Percentiles rank a stretch among this genome's conserved stretches.
These are phyloP conservation scores for Malurus cyaneus DNA, from an alignment of 2,113 vertebrate genomes.

Conservation along the genomic window DNA sequence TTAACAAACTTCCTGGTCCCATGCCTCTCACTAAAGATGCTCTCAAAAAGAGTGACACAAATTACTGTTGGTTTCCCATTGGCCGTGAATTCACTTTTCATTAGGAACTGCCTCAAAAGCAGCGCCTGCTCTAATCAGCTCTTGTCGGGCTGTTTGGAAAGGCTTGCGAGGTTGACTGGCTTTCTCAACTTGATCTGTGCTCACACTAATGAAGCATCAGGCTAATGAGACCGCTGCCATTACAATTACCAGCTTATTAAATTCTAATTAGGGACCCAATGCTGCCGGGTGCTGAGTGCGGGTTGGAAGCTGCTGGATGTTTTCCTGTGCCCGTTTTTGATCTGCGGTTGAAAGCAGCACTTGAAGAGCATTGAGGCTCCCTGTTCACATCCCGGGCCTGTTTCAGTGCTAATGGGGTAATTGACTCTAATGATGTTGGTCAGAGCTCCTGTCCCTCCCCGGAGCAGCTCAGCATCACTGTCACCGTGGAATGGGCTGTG, in stretches of 20 bases:
- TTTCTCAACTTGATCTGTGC: slow-evolving; percentile 45
- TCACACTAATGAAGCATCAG: slow-evolving; percentile 38
- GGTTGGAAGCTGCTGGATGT: not conserved
- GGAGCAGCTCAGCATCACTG: not conserved
- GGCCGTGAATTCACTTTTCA: not conserved
- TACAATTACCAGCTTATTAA: slow-evolving; percentile 55
- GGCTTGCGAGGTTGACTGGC: slow-evolving; percentile 30
- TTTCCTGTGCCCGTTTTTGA: not conserved
- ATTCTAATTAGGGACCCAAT: slow-evolving; percentile 47
- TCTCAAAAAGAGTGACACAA: slow-evolving; percentile 43
- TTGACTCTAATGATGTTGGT: slow-evolving; percentile 40
- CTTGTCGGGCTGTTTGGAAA: not conserved
- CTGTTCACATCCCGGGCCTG: not conserved
- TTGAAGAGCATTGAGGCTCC: not conserved
- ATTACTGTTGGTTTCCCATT: slow-evolving; percentile 40
- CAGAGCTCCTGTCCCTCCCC: slow-evolving; percentile 20
- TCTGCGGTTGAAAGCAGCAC: not conserved
- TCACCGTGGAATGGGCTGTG: not conserved
- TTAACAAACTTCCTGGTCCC: slow-evolving; percentile 49
- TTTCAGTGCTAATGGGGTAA: slow-evolving; percentile 46
- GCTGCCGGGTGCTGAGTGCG: slow-evolving; percentile 15
- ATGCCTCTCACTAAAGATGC: slow-evolving; percentile 4
- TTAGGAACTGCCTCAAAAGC: slow-evolving; percentile 22
- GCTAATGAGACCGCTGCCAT: slow-evolving; percentile 55
- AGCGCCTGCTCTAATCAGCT: slow-evolving; percentile 24